Conservation (phyloP, 2,113 vertebrate genomes). For the Hippotragus niger region DNA sequence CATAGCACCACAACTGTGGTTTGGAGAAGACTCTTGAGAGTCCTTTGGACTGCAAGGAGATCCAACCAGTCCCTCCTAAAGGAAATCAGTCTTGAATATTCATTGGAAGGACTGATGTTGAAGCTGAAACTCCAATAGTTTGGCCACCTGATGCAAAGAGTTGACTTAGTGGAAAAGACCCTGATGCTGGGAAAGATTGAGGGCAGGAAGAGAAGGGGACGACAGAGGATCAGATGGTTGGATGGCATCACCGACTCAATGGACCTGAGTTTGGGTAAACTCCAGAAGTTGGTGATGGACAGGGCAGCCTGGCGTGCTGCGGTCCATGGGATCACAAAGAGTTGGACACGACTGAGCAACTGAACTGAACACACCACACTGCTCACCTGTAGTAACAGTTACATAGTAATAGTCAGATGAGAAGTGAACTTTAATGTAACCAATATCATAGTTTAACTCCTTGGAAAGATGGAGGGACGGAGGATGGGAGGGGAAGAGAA, state of each 20-base stretch:
- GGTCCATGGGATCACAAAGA: rapidly evolving
- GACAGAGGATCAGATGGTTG: neutral
- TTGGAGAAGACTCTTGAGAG: neutral
- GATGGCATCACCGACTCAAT: neutral
- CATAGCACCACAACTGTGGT: neutral
- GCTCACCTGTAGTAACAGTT: neutral
- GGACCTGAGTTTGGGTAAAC: neutral
- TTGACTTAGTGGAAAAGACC: neutral
- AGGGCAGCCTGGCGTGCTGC: rapidly evolving
- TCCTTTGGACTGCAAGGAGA: neutral
- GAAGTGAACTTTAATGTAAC: neutral
- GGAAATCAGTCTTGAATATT: neutral
- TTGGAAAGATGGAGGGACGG: neutral
- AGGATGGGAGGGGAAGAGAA: rapidly evolving
- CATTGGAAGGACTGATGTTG: neutral
- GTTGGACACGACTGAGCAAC: rapidly evolving
- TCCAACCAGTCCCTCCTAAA: neutral
- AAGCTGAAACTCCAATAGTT: neutral
- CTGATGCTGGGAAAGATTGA: neutral
- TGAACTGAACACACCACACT: neutral
- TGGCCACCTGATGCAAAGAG: neutral
- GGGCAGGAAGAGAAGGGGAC: neutral
- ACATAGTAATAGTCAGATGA: rapidly evolving
- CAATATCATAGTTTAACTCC: neutral
- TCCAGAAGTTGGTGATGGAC: neutral